Base-by-base conservation (phyloP, 2,113 vertebrate species). In the Blennius ocellaris region DNA sequence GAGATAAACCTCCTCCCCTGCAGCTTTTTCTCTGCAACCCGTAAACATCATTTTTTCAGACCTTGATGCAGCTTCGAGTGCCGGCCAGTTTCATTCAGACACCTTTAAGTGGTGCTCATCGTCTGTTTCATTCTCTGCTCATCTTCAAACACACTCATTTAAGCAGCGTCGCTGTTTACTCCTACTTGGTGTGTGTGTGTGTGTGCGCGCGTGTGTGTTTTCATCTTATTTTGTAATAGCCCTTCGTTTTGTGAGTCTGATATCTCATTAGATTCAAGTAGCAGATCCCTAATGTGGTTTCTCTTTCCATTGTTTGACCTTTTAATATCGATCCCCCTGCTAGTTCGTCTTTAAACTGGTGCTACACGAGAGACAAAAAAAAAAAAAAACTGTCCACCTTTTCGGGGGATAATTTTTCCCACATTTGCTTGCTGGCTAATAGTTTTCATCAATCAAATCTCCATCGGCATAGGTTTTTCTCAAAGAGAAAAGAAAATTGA, bases 91-190 rank as follows among this genome's bases (percentile, higher is more conserved):
- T 72, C 17, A 80, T 68, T 84, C 76, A 70, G 17, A 8, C 65
- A 8, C 61, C 51, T 73, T 78, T 36, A 84, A 86, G 78, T 87
- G 80, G 76, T 49, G 8, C 76, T 87, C 36, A 3, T 48, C 52
- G 14, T 47, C 54, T 59, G 54, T 62, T 75, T 80, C 37, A 16
- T 66, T 78, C 8, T 17, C 12, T 37, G 43, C 52, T 66, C 6
- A 16, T 68, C 63, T 81, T 73, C 64, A 77, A 67, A 59, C 63
- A 17, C 37, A 0, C 16, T 11, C 66, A 48, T 64, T 75, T 14
- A 61, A 41, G 37, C 37, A 17, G 21, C 8, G 17, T 10, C 41
- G 30, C 52, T 21, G 63, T 53, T n/a, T 15, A 15, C 0, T 36
- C 7, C 45, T 49, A 11, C 39, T 1, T 1, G 11, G 36, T 30